A percentile compares a stretch with the other conserved stretches of the same genome.
phyloP scores from a whole-genome alignment of 2,888 invertebrate species.

The Timema podura region DNA sequence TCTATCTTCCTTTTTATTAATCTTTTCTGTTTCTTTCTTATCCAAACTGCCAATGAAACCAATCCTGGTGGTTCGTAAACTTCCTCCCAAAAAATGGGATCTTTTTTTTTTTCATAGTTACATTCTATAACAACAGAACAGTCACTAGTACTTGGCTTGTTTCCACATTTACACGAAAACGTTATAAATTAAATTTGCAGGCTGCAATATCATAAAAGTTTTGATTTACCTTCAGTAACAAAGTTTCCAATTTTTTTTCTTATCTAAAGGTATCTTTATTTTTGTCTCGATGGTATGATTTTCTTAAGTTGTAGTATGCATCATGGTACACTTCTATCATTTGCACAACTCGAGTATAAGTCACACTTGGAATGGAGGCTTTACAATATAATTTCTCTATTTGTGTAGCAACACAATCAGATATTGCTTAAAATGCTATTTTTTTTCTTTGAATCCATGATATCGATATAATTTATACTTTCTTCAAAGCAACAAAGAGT shows the following conservation, averaged over 20 bases:
- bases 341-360: not conserved
- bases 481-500: constrained; percentile 8
- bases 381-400: too few species aligned
- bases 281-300: constrained; percentile 2
- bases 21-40: not conserved
- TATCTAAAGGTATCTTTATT: not conserved
- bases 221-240: not conserved
- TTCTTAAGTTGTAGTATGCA: not conserved
- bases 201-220: not conserved
- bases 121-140: not conserved
- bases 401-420: not conserved
- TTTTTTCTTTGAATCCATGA: not conserved
- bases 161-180: not conserved
- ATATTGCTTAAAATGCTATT: not conserved
- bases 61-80: not conserved
- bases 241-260: not conserved
- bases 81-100: not conserved
- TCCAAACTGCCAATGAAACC: not conserved
- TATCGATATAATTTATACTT: not conserved
- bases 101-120: not conserved
- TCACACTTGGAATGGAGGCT: constrained; percentile 3
- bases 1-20: not conserved
- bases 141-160: not conserved
- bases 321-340: not conserved
- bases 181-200: not conserved